Base-by-base conservation (phyloP, 1,140 invertebrate genomes). In the Drosophila eugracilis region DNA sequence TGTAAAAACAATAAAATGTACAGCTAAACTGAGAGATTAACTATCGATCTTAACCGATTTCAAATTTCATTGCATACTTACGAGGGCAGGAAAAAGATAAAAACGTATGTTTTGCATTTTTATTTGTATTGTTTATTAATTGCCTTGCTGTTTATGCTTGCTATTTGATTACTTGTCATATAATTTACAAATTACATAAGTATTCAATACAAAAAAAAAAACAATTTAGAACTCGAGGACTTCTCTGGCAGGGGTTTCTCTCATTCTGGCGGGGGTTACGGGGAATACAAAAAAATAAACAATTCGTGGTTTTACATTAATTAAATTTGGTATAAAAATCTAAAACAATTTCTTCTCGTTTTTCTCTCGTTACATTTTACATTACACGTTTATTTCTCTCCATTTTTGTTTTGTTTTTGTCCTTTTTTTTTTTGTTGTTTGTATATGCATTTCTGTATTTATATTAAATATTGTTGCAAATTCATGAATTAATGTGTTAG, bases 261-360 rank as follows among this genome's bases (percentile, higher is more conserved):
- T 36, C 30, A 32, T 32, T 41, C 34, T 30, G 12, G 34, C 42
- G 21, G 34, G 28, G 42, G 37, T 44, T 37, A 21, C 36, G 32
- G 44, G 54, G 49, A 28, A 57, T 70, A 76, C 52, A 81, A 57
- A 69, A 67, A 63, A 41, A 60, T 41, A 78, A 75, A 75, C 70
- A 70, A 84, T 73, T 60, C 48, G 59, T 57, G 49, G 17, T 74
- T 65, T 78, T 73, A 84, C 79, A 79, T 60, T 77, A 77, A 80
- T 78, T 78, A 83, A 83, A 69, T 85, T 83, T 83, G 75, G 79
- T 83, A 85, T 85, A 79, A 83, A 83, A 83, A 83, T 83, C 79
- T 83, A 83, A 79, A 85, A 83, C 79, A 83, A 83, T 81, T 81
- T 67, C 58, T 22, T 45, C 22, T 41, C 37, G 17, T 59, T 42